These are phyloP conservation scores for Illadopsis cleaveri DNA, from an alignment of 2,113 vertebrate genomes.

Conservation along the genomic window DNA sequence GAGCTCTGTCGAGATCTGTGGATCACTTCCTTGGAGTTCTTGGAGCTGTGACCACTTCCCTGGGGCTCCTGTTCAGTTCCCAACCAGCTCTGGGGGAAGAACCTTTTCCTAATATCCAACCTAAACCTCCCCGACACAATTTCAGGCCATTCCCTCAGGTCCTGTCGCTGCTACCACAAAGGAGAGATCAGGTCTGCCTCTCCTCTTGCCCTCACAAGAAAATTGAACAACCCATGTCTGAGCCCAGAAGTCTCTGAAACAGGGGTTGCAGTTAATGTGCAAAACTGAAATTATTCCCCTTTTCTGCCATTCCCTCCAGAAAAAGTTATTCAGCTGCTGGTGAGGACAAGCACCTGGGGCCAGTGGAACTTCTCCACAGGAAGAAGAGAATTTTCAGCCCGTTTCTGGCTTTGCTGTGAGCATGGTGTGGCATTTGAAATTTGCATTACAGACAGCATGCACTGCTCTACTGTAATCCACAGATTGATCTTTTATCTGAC, in stretches of 20 bases:
- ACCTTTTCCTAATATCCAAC: not conserved
- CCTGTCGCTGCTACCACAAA: not conserved
- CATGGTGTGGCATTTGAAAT: not conserved
- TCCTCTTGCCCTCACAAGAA: not conserved
- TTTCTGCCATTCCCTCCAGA: not conserved
- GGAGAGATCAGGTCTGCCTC: not conserved
- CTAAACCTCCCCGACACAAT: not conserved
- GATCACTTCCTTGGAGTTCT: not conserved
- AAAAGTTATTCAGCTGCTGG: not conserved
- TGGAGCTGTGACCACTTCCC: not conserved
- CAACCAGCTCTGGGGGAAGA: not conserved
- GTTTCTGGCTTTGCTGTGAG: not conserved
- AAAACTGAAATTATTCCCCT: not conserved
- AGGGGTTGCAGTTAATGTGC: accelerated
- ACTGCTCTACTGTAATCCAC: not conserved
- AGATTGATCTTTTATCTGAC: not conserved
- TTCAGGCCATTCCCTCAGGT: not conserved
- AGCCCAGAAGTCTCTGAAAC: not conserved
- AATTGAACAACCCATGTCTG: not conserved
- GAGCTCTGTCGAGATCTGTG: not conserved
- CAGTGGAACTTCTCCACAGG: not conserved
- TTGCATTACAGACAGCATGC: accelerated
- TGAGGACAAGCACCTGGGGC: not conserved
- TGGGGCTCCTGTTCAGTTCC: not conserved
- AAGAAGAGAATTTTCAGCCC: not conserved